Percentiles rank a stretch among this genome's conserved stretches.
Conservation (phyloP, 1,140 invertebrate genomes). For the Drosophila pseudoobscura region DNA sequence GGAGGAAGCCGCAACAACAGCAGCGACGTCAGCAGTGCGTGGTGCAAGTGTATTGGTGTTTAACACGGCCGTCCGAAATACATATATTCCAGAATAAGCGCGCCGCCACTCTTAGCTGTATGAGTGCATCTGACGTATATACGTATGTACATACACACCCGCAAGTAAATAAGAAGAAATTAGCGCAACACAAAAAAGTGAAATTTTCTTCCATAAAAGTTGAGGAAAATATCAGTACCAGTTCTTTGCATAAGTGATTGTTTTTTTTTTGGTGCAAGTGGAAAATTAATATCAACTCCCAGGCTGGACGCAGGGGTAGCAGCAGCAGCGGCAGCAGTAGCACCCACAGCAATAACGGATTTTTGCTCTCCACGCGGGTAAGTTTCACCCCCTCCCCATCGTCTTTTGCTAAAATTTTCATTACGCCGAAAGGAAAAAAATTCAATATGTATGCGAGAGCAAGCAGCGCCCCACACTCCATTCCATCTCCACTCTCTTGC, state of each 20-base stretch:
- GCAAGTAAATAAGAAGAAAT: slow-evolving; percentile 42
- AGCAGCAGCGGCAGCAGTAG: slow-evolving; percentile 35
- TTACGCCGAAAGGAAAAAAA: slow-evolving; percentile 69
- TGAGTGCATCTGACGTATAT: slow-evolving; percentile 43
- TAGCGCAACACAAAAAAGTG: slow-evolving; percentile 58
- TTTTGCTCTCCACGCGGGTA: slow-evolving; percentile 65
- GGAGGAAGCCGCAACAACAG: slow-evolving; percentile 44
- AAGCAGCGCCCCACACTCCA: slow-evolving; percentile 25
- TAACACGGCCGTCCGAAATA: slow-evolving; percentile 43
- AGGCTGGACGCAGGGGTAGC: slow-evolving; percentile 35
- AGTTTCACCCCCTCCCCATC: slow-evolving; percentile 32
- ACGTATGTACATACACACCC: slow-evolving; percentile 27
- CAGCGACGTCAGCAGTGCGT: slow-evolving; percentile 47
- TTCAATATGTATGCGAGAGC: slow-evolving; percentile 74
- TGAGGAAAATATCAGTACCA: too few relatives aligned
- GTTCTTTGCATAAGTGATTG: slow-evolving; percentile 7
- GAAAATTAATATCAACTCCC: slow-evolving; percentile 59
- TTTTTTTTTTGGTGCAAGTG: slow-evolving; percentile 39
- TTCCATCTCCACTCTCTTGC: slow-evolving; percentile 45
- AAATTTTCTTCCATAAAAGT: slow-evolving; percentile 49
- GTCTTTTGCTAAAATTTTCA: slow-evolving; percentile 67
- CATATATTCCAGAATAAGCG: slow-evolving; percentile 26
- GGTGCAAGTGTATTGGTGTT: slow-evolving; percentile 73
- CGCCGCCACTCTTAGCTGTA: slow-evolving; percentile 17
- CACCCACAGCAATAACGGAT: slow-evolving; percentile 62